phyloP scores from a whole-genome alignment of 2,888 invertebrate genomes.

The Drosophila bunnanda region DNA sequence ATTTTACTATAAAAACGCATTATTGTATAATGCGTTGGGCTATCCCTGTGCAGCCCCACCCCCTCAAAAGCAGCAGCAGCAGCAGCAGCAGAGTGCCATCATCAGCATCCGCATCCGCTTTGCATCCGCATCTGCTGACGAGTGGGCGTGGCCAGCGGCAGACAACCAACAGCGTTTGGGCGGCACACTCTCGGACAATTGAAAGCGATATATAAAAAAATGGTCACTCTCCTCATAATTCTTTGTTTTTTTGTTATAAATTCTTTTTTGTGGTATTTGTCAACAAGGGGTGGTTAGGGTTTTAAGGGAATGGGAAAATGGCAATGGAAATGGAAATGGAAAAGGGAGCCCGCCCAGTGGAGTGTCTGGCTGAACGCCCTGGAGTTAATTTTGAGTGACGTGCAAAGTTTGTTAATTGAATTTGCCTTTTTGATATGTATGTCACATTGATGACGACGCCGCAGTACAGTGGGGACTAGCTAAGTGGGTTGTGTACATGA shows the following conservation, averaged over 20 bases:
- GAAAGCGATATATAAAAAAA: conserved; percentile 73
- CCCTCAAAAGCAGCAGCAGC: conserved; percentile 4
- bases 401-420: conserved; percentile 79
- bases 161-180: conserved; percentile 53
- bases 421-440: conserved; percentile 68
- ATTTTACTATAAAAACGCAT: conserved; percentile 75
- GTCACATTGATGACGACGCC: conserved; percentile 54
- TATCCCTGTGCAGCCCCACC: conserved; percentile 20
- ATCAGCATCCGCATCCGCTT: conserved; percentile 27
- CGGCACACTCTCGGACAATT: conserved; percentile 72
- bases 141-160: conserved; percentile 45
- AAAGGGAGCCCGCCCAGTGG: conserved; percentile 4
- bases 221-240: conserved; percentile 49
- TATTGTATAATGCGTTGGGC: conserved; percentile 75
- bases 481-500: conserved; percentile 81
- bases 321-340: neutral
- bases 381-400: conserved; percentile 78
- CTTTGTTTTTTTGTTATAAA: conserved; percentile 13
- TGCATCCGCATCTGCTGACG: conserved; percentile 30
- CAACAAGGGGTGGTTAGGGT: conserved; percentile 36
- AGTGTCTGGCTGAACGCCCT: conserved; percentile 63
- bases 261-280: conserved; percentile 55
- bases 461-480: conserved; percentile 71
- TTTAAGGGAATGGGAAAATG: neutral
- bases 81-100: conserved; percentile 48